Evolutionary conservation across 1,140 invertebrate genomes (phyloP), one percentile per base, ranked within the genome.

Genomic region (Hermetia illucens): DNA sequence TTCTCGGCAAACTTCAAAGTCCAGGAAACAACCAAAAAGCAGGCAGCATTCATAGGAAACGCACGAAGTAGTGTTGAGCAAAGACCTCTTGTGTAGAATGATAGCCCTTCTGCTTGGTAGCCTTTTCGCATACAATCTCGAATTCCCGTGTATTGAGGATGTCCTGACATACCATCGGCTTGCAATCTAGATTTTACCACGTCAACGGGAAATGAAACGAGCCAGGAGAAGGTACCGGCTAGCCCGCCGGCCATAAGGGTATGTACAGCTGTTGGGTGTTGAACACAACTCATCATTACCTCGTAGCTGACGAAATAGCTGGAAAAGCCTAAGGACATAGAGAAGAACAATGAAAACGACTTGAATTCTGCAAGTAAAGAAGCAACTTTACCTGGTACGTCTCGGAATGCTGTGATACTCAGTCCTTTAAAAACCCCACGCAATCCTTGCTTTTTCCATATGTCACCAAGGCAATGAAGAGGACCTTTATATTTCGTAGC

Each of bases 21-120:
- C 77, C 82, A 87, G 4, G 77, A 77, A 12, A 93, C 85, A 3
- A 85, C 82, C 3, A 79, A 70, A 53, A 94, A 93, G 21, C 84
- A 90, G 2, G 82, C 83, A 0, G 87, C 90, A 51, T 94, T 95
- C n/a, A 81, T 82, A 0, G 90, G 86, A 61, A 94, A 93, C 1
- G 90, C 86, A 29, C 90, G 69, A 21, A 91, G 55, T 12, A 86
- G 55, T 0, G 86, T 82, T 1, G 86, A 82, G 9, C 67, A 72
- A 0, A 91, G 50, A 0, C 87, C 87, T 9, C 77, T 62, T 16
- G 71, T 67, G 39, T 91, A 65, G 40, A 75, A 79, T 0, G 47
- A 42, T 39, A 71, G 65, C 1, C 87, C 86, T 50, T 90, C 85
- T 0, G 57, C 50, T 18, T 56, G 58, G 19, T 82, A 62, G 20